Conservation (phyloP, 2,113 vertebrate species). For the Marcusenius ussheri region DNA sequence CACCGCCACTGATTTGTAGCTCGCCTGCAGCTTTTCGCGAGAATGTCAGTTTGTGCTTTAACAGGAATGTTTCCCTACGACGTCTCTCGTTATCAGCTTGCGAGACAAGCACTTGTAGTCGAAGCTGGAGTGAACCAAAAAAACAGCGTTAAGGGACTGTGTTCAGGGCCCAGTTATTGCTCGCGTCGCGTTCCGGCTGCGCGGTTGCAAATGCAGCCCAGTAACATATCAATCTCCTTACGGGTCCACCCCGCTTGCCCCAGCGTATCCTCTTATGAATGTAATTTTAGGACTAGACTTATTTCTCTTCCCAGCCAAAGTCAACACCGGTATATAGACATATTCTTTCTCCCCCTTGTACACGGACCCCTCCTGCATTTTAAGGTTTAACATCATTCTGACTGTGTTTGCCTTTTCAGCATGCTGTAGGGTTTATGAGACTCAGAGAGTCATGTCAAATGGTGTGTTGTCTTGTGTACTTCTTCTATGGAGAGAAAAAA, state of each 20-base stretch:
- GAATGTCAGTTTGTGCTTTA: slow-evolving; percentile 24
- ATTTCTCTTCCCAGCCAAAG: slow-evolving; percentile 13
- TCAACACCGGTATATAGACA: background rate
- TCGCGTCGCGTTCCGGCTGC: slow-evolving; percentile 19
- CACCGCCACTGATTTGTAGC: background rate
- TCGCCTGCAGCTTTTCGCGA: background rate
- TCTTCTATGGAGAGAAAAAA: slow-evolving; percentile 47
- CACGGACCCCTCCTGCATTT: slow-evolving; percentile 19
- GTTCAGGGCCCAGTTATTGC: background rate
- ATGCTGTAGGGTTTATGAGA: slow-evolving; percentile 36
- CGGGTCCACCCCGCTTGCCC: slow-evolving; percentile 19
- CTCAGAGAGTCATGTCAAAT: slow-evolving; percentile 23
- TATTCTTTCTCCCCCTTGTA: slow-evolving; percentile 7
- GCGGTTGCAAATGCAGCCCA: slow-evolving; percentile 25
- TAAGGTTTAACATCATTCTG: slow-evolving; percentile 28
- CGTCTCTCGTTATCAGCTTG: background rate
- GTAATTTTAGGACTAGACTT: background rate
- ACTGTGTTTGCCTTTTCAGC: slow-evolving; percentile 47
- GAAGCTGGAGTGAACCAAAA: background rate
- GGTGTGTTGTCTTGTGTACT: slow-evolving; percentile 39
- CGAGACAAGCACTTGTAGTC: background rate
- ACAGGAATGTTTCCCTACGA: background rate
- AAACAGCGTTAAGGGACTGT: background rate
- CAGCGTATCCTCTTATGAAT: slow-evolving; percentile 1
- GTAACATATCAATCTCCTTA: slow-evolving; percentile 28